Evolutionary conservation across 2,113 vertebrate genomes (phyloP).

Genomic region (Oreochromis tanganicae): DNA sequence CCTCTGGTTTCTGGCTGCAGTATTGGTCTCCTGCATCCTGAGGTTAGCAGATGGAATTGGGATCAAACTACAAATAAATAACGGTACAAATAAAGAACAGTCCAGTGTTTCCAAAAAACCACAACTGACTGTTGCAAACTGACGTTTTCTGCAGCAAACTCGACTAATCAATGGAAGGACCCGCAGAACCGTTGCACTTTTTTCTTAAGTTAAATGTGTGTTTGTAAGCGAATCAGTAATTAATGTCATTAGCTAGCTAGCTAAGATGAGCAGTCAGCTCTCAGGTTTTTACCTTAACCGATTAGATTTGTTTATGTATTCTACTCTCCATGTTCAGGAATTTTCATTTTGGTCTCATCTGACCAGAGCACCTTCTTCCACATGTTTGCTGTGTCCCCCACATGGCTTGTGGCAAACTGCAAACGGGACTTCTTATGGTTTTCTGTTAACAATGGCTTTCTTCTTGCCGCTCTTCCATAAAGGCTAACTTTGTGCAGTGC

Average conservation of each 20-base stretch:
- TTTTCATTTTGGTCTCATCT: too few relatives aligned
- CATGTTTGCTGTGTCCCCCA: too few relatives aligned
- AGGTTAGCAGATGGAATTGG: too few relatives aligned
- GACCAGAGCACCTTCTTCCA: too few relatives aligned
- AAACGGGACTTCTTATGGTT: too few relatives aligned
- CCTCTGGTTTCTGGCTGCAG: too few relatives aligned
- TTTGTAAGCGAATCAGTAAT: background rate
- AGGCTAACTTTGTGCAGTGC: too few relatives aligned
- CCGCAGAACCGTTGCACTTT: background rate
- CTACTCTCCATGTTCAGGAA: background rate
- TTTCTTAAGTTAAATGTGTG: background rate
- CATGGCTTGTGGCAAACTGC: too few relatives aligned
- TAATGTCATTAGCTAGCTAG: background rate
- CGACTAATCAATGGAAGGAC: background rate
- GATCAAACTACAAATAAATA: background rate
- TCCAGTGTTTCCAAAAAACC: too few relatives aligned
- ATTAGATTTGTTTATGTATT: background rate
- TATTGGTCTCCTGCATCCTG: too few relatives aligned
- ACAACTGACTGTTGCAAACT: background rate
- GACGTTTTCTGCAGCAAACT: background rate
- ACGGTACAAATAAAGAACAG: background rate
- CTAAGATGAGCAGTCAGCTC: background rate
- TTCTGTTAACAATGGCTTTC: too few relatives aligned
- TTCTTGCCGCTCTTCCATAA: too few relatives aligned
- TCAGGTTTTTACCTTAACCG: background rate